These are phyloP conservation scores for Porphyrio hochstetteri DNA, from an alignment of 2,113 vertebrate genomes.

Conservation along the genomic window DNA sequence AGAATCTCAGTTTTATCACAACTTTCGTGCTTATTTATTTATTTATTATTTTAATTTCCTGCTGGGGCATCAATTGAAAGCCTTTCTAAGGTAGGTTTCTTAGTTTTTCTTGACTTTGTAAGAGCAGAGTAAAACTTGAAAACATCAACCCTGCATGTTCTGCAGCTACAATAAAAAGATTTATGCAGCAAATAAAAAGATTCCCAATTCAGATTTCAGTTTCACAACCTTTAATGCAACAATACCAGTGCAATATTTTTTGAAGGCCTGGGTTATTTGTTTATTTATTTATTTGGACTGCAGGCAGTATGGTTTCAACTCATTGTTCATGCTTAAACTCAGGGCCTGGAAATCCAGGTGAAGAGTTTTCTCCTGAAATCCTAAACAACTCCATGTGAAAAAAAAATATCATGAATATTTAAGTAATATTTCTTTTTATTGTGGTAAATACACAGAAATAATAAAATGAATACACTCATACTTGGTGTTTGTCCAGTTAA, in stretches of 20 bases:
- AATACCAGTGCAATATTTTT: neutral
- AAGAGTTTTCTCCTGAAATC: neutral
- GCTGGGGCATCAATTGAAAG: neutral
- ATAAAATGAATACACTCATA: neutral
- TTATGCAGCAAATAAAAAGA: neutral
- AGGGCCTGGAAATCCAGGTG: neutral
- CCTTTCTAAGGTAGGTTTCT: neutral
- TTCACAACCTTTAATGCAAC: neutral
- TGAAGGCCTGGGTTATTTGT: neutral
- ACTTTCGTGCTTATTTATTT: neutral
- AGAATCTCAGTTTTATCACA: neutral
- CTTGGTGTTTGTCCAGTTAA: slow-evolving; percentile 24
- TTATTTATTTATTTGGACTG: neutral
- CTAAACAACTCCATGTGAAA: neutral
- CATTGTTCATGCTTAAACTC: neutral
- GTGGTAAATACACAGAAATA: neutral
- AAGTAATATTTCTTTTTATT: neutral
- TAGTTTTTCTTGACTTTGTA: neutral
- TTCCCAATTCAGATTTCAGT: neutral
- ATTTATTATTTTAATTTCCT: neutral
- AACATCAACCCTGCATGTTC: neutral
- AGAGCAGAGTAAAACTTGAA: neutral
- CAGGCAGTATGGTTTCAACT: neutral
- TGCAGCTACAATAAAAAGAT: neutral
- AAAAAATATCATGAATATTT: neutral